phyloP scores from a whole-genome alignment of 2,888 invertebrate genomes.

The Aplocera efformata region DNA sequence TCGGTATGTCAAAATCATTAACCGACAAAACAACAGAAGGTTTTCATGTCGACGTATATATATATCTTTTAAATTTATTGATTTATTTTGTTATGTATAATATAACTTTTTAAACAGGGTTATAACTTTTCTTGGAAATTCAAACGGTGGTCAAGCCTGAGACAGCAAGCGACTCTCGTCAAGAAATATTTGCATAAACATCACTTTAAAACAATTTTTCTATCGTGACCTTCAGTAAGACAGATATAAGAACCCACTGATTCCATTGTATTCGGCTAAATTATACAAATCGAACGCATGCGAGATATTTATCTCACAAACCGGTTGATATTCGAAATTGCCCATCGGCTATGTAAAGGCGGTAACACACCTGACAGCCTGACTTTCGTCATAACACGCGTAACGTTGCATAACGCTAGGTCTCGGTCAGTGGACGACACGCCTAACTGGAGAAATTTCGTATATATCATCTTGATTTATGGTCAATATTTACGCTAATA shows the following conservation, averaged over 20 bases:
- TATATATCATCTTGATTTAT: conserved; percentile 31
- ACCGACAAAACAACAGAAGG: too few relatives aligned
- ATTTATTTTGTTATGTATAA: too few relatives aligned
- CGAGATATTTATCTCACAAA: conserved; percentile 31
- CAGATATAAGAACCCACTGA: conserved; percentile 18
- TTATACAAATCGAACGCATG: conserved; percentile 24
- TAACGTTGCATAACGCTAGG: conserved; percentile 58
- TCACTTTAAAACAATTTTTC: neutral
- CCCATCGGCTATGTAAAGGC: conserved; percentile 29
- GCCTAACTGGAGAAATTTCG: conserved; percentile 38
- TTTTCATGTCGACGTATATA: too few relatives aligned
- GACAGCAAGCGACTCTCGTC: too few relatives aligned
- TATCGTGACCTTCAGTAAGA: neutral
- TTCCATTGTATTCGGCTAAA: conserved; percentile 22
- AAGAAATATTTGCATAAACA: too few relatives aligned
- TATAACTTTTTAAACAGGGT: too few relatives aligned
- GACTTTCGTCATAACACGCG: conserved; percentile 59
- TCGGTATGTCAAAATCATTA: too few relatives aligned
- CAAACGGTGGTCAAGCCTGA: too few relatives aligned
- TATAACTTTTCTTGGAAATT: too few relatives aligned
- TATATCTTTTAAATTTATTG: too few relatives aligned
- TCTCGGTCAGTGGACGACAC: conserved; percentile 62
- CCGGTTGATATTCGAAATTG: conserved; percentile 66
- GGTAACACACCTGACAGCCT: conserved; percentile 31
- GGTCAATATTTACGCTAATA: neutral